Evolutionary conservation across 2,113 vertebrate genomes (phyloP).

Genomic region (Brienomyrus longianalis): DNA sequence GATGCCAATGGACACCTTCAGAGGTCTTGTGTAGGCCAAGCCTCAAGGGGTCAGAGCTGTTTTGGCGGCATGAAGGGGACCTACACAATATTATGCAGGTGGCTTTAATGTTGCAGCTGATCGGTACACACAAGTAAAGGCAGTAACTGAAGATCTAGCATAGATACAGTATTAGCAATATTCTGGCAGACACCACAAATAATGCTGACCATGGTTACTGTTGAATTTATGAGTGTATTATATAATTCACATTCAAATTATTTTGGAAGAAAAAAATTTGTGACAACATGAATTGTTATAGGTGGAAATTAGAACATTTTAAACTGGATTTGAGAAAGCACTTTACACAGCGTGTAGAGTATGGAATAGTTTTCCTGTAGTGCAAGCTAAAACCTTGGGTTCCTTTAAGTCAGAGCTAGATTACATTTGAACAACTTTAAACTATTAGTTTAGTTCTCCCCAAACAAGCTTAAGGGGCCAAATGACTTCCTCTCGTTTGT

Average conservation of each 20-base stretch:
- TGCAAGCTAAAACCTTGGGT: background rate
- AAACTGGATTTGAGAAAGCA: background rate
- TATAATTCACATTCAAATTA: background rate
- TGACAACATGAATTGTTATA: background rate
- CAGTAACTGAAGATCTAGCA: background rate
- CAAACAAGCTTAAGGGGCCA: background rate
- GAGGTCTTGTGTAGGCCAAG: background rate
- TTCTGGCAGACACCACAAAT: background rate
- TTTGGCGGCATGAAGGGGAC: background rate
- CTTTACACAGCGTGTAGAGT: background rate
- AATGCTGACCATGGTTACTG: background rate
- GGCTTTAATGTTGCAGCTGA: background rate
- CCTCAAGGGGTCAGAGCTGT: background rate
- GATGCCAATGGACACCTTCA: background rate
- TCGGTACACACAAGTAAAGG: background rate
- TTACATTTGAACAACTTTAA: background rate
- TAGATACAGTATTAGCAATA: background rate
- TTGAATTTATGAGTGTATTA: background rate
- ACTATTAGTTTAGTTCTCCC: background rate
- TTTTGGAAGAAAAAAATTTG: background rate
- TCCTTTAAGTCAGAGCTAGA: background rate
- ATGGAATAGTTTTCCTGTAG: background rate
- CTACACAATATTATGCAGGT: background rate
- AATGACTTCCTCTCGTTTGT: background rate
- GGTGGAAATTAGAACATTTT: background rate